Conservation (phyloP, 2,113 vertebrate genomes). For the Podiceps cristatus region DNA sequence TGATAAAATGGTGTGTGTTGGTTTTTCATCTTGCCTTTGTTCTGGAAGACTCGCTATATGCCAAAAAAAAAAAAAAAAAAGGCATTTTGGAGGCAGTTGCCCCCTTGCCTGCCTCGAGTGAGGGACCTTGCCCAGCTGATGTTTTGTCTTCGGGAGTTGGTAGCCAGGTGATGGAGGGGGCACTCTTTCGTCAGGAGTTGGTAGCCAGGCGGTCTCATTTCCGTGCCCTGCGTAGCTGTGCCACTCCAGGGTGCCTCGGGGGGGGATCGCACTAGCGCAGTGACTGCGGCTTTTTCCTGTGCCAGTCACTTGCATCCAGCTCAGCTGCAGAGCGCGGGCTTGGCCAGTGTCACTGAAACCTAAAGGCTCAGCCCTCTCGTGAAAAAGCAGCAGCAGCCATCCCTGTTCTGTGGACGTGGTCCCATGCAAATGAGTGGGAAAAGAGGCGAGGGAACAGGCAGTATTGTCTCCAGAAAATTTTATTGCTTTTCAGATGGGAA, state of each 20-base stretch:
- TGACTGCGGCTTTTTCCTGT: not conserved
- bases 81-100: not conserved
- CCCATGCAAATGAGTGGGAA: not conserved
- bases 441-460: not conserved
- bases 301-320: not conserved
- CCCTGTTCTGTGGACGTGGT: accelerated
- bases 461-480: not conserved
- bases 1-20: not conserved
- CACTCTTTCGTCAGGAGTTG: not conserved
- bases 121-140: not conserved
- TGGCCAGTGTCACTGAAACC: not conserved
- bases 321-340: not conserved
- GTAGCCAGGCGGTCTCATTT: not conserved
- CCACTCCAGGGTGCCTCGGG: accelerated
- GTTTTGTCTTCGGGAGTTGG: not conserved
- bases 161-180: not conserved
- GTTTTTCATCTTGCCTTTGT: not conserved
- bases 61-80: not conserved
- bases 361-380: not conserved
- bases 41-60: not conserved
- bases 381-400: not conserved
- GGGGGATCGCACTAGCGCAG: accelerated
- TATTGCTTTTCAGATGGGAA: not conserved
- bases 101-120: not conserved
- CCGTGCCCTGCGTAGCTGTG: not conserved